A percentile compares a stretch with the other conserved stretches of the same genome.
These are phyloP conservation scores for Cyphomyrus plagiostoma DNA, from an alignment of 2,113 vertebrate species.

Conservation along the genomic window DNA sequence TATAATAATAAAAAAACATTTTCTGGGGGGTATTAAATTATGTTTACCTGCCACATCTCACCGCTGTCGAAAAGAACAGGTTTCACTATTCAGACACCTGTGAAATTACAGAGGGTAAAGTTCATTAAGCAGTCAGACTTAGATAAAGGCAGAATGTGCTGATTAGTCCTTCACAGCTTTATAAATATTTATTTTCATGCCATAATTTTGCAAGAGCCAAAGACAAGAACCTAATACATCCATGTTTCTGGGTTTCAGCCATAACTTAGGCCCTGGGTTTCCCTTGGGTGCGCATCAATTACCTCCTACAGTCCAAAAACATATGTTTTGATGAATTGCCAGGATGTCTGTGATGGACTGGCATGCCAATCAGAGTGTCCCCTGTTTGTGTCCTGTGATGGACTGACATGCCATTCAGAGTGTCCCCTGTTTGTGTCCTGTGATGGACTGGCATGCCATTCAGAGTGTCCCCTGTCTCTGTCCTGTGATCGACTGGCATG, in stretches of 20 bases:
- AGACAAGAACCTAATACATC: not conserved
- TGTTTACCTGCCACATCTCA: slow-evolving; percentile 27
- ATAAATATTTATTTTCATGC: not conserved
- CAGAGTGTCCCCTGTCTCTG: not conserved
- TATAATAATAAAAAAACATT: slow-evolving; percentile 37
- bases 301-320: not conserved
- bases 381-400: not conserved
- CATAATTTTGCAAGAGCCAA: not conserved
- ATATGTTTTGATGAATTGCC: not conserved
- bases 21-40: slow-evolving; percentile 42
- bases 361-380: not conserved
- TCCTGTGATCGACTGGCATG: not conserved
- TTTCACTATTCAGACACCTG: not conserved
- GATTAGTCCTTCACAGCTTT: not conserved
- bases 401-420: not conserved
- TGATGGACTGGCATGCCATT: not conserved
- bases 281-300: not conserved
- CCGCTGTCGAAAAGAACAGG: slow-evolving; percentile 14
- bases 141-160: not conserved
- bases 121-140: not conserved
- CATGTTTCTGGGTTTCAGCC: not conserved
- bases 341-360: not conserved
- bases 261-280: not conserved
- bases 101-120: not conserved
- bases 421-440: not conserved